Evolutionary conservation across 2,888 invertebrate species (phyloP).

Genomic region (Galeopsomyia nigrocyanea): DNA sequence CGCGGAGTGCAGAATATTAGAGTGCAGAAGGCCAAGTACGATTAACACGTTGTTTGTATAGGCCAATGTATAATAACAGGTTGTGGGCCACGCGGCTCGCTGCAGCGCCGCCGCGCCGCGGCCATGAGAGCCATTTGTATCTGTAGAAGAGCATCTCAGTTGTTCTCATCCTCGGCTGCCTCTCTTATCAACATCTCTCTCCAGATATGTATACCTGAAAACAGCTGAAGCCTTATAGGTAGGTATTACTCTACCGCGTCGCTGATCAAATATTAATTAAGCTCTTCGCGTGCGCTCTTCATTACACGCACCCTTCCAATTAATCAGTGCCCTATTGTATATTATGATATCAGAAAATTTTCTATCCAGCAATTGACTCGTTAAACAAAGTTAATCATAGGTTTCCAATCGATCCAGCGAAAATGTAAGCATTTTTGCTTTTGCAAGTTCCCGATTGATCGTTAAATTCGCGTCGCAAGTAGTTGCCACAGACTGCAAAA

Average conservation of each 20-base stretch:
- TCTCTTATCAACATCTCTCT: slow-evolving; percentile 43
- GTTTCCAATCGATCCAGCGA: too few relatives aligned
- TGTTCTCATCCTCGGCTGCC: slow-evolving; percentile 54
- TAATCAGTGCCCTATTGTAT: too few relatives aligned
- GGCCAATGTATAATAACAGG: slow-evolving; percentile 69
- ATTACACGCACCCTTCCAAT: too few relatives aligned
- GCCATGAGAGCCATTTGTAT: slow-evolving; percentile 65
- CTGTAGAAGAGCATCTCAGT: slow-evolving; percentile 62
- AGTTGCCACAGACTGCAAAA: slow-evolving; percentile 51
- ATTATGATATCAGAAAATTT: too few relatives aligned
- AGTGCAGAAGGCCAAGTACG: slow-evolving; percentile 52
- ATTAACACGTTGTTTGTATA: slow-evolving; percentile 70
- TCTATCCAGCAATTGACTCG: too few relatives aligned
- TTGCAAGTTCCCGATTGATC: too few relatives aligned
- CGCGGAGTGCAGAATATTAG: neutral
- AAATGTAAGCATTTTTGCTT: too few relatives aligned
- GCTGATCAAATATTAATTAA: slow-evolving; percentile 46
- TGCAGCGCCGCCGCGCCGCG: slow-evolving; percentile 50
- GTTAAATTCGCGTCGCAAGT: neutral
- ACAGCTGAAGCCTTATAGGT: slow-evolving; percentile 17
- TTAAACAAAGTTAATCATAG: too few relatives aligned
- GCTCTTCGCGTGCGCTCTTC: neutral
- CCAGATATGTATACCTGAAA: slow-evolving; percentile 30
- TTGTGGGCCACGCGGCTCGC: slow-evolving; percentile 50
- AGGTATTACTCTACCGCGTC: neutral